phyloP scores from a whole-genome alignment of 2,888 invertebrate species.

The Thyatira batis region DNA sequence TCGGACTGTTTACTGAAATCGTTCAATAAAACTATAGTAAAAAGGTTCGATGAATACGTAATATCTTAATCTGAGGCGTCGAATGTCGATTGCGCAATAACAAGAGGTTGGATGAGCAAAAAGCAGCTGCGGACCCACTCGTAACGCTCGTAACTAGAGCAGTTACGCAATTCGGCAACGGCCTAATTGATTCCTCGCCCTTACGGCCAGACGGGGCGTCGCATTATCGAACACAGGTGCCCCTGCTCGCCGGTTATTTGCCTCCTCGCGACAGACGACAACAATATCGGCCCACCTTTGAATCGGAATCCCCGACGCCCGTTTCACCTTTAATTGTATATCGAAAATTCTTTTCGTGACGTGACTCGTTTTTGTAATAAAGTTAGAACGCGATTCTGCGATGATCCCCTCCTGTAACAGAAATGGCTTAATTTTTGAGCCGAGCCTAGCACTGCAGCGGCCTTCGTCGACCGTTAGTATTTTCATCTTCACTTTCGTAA shows the following conservation, averaged over 20 bases:
- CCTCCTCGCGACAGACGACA: constrained; percentile 65
- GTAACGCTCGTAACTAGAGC: constrained; percentile 77
- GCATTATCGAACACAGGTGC: constrained; percentile 80
- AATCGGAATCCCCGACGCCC: constrained; percentile 60
- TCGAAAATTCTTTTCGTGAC: constrained; percentile 72
- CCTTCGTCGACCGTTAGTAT: constrained; percentile 46
- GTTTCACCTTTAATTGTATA: constrained; percentile 72
- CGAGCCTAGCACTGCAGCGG: constrained; percentile 44
- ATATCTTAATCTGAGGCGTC: constrained; percentile 74
- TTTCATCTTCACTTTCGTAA: constrained; percentile 40
- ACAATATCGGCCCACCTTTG: constrained; percentile 64
- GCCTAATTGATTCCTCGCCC: constrained; percentile 81
- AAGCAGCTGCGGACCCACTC: constrained; percentile 75
- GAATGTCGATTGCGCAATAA: constrained; percentile 77
- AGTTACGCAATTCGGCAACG: constrained; percentile 78
- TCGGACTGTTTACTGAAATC: constrained; percentile 30
- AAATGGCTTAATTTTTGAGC: constrained; percentile 74
- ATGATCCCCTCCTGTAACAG: constrained; percentile 40
- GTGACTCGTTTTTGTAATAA: constrained; percentile 71
- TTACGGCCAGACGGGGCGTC: constrained; percentile 77
- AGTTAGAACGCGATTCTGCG: constrained; percentile 53
- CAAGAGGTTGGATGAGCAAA: constrained; percentile 77
- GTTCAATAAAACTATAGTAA: constrained; percentile 55
- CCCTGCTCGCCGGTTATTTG: constrained; percentile 65
- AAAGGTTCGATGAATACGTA: constrained; percentile 68